These are phyloP conservation scores for Drosophila azteca DNA, from an alignment of 1,140 invertebrate species.

Conservation along the genomic window DNA sequence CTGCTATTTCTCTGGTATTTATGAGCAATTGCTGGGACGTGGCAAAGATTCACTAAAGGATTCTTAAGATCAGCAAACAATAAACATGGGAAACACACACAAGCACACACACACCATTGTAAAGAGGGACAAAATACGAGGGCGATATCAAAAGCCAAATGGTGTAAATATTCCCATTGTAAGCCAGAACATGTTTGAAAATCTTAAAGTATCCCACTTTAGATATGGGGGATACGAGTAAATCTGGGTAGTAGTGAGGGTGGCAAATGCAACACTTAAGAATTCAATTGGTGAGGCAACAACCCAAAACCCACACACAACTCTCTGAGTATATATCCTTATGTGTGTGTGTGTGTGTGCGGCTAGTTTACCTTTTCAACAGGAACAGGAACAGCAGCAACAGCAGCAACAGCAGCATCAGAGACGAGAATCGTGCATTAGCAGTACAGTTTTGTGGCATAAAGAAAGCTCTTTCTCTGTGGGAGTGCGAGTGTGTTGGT, in stretches of 20 bases:
- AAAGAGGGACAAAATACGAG: neutral
- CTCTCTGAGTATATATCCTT: too few species aligned
- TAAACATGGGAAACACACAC: slow-evolving; percentile 53
- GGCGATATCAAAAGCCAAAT: slow-evolving; percentile 35
- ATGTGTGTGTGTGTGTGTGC: slow-evolving; percentile 22
- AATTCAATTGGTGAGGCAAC: slow-evolving; percentile 63
- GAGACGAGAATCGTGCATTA: slow-evolving; percentile 71
- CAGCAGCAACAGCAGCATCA: slow-evolving; percentile 10
- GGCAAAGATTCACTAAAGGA: slow-evolving; percentile 69
- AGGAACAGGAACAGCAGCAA: slow-evolving; percentile 8
- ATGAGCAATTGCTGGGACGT: slow-evolving; percentile 52
- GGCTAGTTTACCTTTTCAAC: slow-evolving; percentile 75
- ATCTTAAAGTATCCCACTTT: slow-evolving; percentile 74
- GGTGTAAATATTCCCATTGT: slow-evolving; percentile 62
- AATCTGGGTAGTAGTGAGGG: neutral
- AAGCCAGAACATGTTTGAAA: slow-evolving; percentile 71
- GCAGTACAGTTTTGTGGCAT: slow-evolving; percentile 70
- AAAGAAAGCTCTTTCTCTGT: slow-evolving; percentile 44
- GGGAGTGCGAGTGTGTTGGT: slow-evolving; percentile 12
- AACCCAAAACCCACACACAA: slow-evolving; percentile 42
- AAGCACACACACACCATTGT: slow-evolving; percentile 24
- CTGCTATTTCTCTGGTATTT: slow-evolving; percentile 28
- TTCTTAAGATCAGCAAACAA: slow-evolving; percentile 53
- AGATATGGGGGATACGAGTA: slow-evolving; percentile 29
- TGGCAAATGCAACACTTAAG: slow-evolving; percentile 56